These are phyloP conservation scores for Lathamus discolor DNA, from an alignment of 2,113 vertebrate species.

Conservation along the genomic window DNA sequence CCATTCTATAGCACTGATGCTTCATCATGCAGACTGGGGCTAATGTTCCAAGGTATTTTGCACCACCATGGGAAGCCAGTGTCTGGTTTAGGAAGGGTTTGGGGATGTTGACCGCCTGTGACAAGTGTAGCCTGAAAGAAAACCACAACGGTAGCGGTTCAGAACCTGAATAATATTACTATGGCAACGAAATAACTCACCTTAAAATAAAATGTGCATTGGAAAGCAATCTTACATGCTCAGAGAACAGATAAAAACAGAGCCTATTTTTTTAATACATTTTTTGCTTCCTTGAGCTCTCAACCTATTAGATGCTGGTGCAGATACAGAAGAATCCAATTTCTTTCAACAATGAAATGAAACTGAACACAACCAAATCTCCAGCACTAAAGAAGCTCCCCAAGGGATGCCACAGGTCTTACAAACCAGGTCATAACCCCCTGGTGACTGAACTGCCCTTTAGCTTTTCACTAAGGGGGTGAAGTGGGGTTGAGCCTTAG, in stretches of 20 bases:
- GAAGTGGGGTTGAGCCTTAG: background rate
- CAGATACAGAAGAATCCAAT: background rate
- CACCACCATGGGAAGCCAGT: background rate
- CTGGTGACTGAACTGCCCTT: background rate
- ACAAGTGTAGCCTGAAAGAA: background rate
- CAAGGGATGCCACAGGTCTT: background rate
- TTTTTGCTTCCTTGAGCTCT: background rate
- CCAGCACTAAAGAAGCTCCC: background rate
- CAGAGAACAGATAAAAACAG: background rate
- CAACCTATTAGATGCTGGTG: background rate
- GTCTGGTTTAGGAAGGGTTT: background rate
- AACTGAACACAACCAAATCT: background rate
- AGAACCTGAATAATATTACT: conserved; percentile 20
- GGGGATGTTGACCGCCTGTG: background rate
- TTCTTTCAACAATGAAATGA: background rate
- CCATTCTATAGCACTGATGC: background rate
- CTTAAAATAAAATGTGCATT: background rate
- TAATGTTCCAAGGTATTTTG: background rate
- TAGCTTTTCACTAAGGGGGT: background rate
- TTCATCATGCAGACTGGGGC: background rate
- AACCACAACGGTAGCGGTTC: background rate
- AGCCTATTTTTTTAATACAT: background rate
- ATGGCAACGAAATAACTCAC: conserved; percentile 58
- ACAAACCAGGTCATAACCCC: too few relatives aligned
- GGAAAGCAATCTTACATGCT: background rate